Conservation (phyloP, 1,140 invertebrate genomes). For the Lepidurus couesii region DNA sequence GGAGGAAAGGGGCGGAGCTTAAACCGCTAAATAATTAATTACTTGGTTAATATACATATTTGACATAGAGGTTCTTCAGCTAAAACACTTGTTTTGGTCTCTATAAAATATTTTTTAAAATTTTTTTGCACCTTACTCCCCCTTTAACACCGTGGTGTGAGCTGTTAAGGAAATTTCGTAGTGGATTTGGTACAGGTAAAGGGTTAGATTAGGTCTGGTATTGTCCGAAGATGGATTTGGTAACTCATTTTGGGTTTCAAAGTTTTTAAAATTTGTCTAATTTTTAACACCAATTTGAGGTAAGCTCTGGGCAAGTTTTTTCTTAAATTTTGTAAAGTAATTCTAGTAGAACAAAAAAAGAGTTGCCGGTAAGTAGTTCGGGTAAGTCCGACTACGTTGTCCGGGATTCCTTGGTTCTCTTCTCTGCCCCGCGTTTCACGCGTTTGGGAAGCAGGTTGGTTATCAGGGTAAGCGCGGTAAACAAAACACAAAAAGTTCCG, state of each 20-base stretch:
- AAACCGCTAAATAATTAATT: too few species aligned
- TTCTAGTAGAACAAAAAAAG: not conserved
- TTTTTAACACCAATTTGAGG: not conserved
- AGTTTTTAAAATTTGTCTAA: not conserved
- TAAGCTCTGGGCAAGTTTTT: not conserved
- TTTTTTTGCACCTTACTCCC: too few species aligned
- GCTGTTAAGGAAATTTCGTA: not conserved
- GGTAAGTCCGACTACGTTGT: slow-evolving; percentile 21
- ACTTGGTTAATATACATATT: too few species aligned
- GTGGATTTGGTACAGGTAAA: slow-evolving; percentile 9
- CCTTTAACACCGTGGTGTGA: not conserved
- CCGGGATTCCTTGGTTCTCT: slow-evolving; percentile 17
- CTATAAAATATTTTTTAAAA: too few species aligned
- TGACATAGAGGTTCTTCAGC: too few species aligned
- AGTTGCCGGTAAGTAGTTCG: slow-evolving; percentile 21
- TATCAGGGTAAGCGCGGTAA: slow-evolving; percentile 6
- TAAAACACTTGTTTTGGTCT: too few species aligned
- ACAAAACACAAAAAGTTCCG: not conserved
- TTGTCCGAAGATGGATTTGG: not conserved
- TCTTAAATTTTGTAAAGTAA: not conserved
- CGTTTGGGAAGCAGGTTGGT: slow-evolving; percentile 11
- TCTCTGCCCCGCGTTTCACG: slow-evolving; percentile 5
- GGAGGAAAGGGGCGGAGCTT: too few species aligned
- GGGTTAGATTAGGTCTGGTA: not conserved
- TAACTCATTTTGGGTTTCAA: not conserved